phyloP scores from a whole-genome alignment of 1,140 invertebrate genomes.

The Drosophila orosa region DNA sequence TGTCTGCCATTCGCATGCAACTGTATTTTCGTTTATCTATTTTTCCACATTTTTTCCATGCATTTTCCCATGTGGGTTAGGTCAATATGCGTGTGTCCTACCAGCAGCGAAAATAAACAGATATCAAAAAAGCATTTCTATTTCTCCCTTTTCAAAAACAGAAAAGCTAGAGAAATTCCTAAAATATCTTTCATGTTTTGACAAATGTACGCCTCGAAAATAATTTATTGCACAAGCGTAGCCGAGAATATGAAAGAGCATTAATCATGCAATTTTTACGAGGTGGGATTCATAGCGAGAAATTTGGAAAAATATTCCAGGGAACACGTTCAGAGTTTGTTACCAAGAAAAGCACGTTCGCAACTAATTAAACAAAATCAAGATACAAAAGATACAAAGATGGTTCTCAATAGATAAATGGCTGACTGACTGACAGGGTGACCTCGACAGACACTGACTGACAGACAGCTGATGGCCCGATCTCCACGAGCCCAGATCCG shows the following conservation, averaged over 20 bases:
- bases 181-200: constrained; percentile 49
- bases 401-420: constrained; percentile 61
- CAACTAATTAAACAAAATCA: constrained; percentile 79
- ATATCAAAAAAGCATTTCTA: constrained; percentile 36
- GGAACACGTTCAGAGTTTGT: constrained; percentile 21
- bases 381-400: constrained; percentile 52
- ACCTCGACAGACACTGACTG: constrained; percentile 55
- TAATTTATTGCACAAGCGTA: constrained; percentile 63
- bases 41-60: constrained; percentile 20
- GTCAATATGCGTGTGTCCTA: constrained; percentile 51
- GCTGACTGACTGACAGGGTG: constrained; percentile 40
- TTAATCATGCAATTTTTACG: constrained; percentile 67
- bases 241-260: constrained; percentile 35
- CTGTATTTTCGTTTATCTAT: constrained; percentile 56
- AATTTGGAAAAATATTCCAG: constrained; percentile 21
- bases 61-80: constrained; percentile 68
- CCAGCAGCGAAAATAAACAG: constrained; percentile 28
- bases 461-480: constrained; percentile 52
- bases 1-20: constrained; percentile 70
- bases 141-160: constrained; percentile 19
- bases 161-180: constrained; percentile 25
- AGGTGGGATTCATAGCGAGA: constrained; percentile 13
- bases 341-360: constrained; percentile 8
- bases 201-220: constrained; percentile 45
- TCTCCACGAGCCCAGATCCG: constrained; percentile 18